Conservation (phyloP, 64 coral and sea anemone genomes). For the Stichodactyla helianthus region DNA sequence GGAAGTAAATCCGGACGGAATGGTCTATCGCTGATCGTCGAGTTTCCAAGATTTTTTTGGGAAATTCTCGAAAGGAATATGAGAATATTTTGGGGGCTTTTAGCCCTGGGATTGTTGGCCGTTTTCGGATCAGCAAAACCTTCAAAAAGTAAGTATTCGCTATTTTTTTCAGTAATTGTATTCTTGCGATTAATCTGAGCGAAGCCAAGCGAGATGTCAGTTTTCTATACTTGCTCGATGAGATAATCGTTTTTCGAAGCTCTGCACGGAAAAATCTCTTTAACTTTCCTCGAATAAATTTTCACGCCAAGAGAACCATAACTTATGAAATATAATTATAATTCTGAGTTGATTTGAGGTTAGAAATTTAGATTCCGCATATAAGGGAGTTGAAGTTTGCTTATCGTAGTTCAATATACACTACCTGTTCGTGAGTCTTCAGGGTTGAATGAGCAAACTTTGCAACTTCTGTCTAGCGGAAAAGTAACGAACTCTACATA, state of each 20-base stretch:
- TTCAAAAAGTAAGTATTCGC: conserved; percentile 43
- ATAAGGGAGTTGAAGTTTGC: not conserved
- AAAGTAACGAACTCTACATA: not conserved
- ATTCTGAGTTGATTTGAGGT: not conserved
- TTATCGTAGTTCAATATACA: not conserved
- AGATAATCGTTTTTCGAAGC: not conserved
- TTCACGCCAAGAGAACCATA: not conserved
- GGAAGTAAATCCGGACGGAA: not conserved
- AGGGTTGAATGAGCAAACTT: conserved; percentile 5
- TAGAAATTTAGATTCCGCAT: not conserved
- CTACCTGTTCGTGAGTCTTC: not conserved
- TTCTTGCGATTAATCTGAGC: not conserved
- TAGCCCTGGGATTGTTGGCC: conserved; percentile 40
- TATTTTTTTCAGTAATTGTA: not conserved
- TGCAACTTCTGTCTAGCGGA: not conserved
- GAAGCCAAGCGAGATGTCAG: not conserved
- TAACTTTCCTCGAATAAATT: not conserved
- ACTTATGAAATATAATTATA: not conserved
- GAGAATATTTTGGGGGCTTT: conserved; percentile 16
- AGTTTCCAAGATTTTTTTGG: conserved; percentile 28
- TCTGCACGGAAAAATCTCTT: not conserved
- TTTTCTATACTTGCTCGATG: not conserved
- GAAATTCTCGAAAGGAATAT: conserved; percentile 31
- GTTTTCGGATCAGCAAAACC: conserved; percentile 37
- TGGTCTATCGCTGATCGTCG: not conserved